A percentile compares a stretch with the other conserved stretches of the same genome.
phyloP scores from a whole-genome alignment of 2,797 vertebrate species.

The Cygnus olor region DNA sequence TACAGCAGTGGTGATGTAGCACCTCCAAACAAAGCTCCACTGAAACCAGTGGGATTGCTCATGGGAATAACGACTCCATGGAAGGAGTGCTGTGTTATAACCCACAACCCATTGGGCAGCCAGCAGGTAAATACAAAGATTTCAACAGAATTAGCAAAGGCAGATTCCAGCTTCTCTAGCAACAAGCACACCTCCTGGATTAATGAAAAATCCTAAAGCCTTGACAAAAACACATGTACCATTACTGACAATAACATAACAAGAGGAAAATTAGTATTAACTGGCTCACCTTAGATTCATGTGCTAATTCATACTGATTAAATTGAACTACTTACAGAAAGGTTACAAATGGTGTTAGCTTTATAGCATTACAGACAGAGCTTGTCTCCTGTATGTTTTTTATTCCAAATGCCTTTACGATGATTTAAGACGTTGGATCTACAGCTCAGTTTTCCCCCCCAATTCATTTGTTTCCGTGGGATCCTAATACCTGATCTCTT shows the following conservation, averaged over 20 bases:
- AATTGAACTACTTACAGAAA: background rate
- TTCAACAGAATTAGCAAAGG: background rate
- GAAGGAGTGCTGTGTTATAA: background rate
- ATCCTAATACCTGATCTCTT: slow-evolving; percentile 61
- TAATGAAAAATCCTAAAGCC: background rate
- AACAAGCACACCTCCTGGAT: background rate
- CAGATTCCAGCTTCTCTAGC: background rate
- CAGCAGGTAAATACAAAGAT: background rate
- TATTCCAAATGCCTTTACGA: background rate
- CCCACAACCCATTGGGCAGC: background rate
- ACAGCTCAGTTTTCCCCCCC: background rate
- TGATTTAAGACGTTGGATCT: slow-evolving; percentile 35
- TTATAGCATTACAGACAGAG: background rate
- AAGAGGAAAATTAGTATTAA: background rate
- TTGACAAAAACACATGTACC: background rate
- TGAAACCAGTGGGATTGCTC: background rate
- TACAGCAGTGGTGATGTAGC: background rate
- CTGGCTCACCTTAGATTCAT: background rate
- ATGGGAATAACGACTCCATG: background rate
- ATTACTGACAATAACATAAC: background rate
- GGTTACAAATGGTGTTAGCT: background rate
- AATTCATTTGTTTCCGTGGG: slow-evolving; percentile 31
- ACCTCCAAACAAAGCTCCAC: background rate
- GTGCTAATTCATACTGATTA: background rate
- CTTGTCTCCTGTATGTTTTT: background rate